Evolutionary conservation across 35 echinoderm and acorn worm genomes (phyloP), one percentile per base, ranked within the genome.

Genomic region (Heliocidaris tuberculata): DNA sequence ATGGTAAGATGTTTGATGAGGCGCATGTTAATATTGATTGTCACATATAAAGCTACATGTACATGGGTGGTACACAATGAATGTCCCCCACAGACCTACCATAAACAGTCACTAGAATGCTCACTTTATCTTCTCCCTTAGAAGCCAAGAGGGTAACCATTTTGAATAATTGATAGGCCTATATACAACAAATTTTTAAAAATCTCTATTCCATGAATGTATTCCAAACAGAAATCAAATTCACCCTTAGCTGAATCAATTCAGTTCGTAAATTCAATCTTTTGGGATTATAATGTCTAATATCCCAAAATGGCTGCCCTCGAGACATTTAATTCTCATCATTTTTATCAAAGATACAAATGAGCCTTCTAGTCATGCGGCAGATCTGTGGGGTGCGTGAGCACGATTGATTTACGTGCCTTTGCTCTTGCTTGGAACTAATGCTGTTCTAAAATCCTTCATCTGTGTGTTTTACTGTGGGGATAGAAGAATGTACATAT

Each of bases 341-440:
- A 7, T 7, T 78, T 13, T 15, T 56, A 13, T 56, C 10, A 56
- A 52, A 21, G 27, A n/a, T 78, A 78, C 65, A 78, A 78, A 9
- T 78, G 65, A n/a, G 65, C 65, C 19, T 78, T 78, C 65, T 78
- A 78, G 65, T 78, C 7, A n/a, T 78, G 21, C 7, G n/a, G 27
- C 27, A 78, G 21, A 21, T 78, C 65, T n/a, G 65, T 78, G 65
- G 65, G 27, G 21, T 78, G 27, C 65, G 7, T 27, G 65, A 78
- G 65, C 65, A 78, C 65, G 65, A 78, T 78, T 78, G 27, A 78
- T 78, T 19, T 78, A 78, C 65, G 65, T 78, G 65, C 65, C 65
- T 78, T 21, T 19, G 65, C 27, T 24, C 65, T 78, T 78, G 65
- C 65, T 78, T 78, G 65, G 21, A 78, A 78, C 65, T 78, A 78